These are phyloP conservation scores for Thalpophila matura DNA, from an alignment of 2,888 invertebrate genomes.

Conservation along the genomic window DNA sequence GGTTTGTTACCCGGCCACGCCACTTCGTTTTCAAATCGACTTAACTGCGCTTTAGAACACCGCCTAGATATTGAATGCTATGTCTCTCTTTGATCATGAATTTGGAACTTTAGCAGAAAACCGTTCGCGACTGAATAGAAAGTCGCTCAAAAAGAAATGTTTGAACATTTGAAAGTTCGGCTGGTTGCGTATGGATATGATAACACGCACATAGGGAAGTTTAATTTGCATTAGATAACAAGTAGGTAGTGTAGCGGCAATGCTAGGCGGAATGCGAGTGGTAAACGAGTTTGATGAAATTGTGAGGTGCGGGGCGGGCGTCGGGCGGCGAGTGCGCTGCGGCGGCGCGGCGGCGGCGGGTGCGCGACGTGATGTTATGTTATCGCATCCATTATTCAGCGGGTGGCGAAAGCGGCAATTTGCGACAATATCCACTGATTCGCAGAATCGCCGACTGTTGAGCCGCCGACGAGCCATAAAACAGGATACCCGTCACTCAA, in stretches of 20 bases:
- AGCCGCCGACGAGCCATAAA: constrained; percentile 87
- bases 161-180: constrained; percentile 69
- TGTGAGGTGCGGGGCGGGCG: constrained; percentile 65
- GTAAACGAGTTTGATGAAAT: constrained; percentile 73
- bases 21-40: constrained; percentile 19
- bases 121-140: constrained; percentile 56
- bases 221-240: constrained; percentile 76
- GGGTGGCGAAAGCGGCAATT: constrained; percentile 90
- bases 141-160: constrained; percentile 55
- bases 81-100: constrained; percentile 33
- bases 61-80: constrained; percentile 16
- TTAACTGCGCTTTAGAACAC: constrained; percentile 11
- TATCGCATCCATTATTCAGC: constrained; percentile 90
- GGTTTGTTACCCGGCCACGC: constrained; percentile 23
- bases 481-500: constrained; percentile 88
- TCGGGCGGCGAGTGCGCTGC: constrained; percentile 65
- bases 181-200: constrained; percentile 71
- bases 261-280: constrained; percentile 72
- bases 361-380: constrained; percentile 88
- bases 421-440: constrained; percentile 90
- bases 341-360: constrained; percentile 68
- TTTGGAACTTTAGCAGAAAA: constrained; percentile 44
- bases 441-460: constrained; percentile 86
- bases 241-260: constrained; percentile 65
- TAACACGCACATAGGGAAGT: constrained; percentile 73